Conservation (phyloP, 2,888 invertebrate species). For the Drosophila kuntzei region DNA sequence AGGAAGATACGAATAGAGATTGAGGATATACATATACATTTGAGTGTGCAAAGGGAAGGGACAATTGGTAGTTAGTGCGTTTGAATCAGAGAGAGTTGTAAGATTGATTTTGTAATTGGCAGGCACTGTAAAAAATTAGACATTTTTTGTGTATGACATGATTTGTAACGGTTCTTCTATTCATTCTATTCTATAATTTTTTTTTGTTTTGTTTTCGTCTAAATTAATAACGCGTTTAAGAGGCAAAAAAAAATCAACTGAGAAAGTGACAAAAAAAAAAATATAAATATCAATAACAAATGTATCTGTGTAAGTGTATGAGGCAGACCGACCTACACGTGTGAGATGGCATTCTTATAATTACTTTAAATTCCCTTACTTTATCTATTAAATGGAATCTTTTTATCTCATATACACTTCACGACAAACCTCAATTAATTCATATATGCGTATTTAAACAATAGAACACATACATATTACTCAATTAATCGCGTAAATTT, state of each 20-base stretch:
- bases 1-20: constrained; percentile 6
- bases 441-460: constrained; percentile 45
- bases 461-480: constrained; percentile 42
- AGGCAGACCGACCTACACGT: constrained; percentile 25
- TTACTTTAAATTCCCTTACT: constrained; percentile 19
- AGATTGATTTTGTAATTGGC: constrained; percentile 81
- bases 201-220: constrained; percentile 35
- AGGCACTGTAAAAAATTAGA: constrained; percentile 44
- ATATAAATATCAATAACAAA: constrained; percentile 25
- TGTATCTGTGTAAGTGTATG: constrained; percentile 37
- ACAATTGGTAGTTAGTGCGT: constrained; percentile 38
- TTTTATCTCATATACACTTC: constrained; percentile 26
- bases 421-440: constrained; percentile 31
- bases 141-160: constrained; percentile 51
- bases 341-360: constrained; percentile 32
- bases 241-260: constrained; percentile 5
- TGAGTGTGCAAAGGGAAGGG: constrained; percentile 16
- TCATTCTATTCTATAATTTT: too few relatives aligned
- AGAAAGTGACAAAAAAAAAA: constrained; percentile 4
- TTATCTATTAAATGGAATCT: constrained; percentile 25
- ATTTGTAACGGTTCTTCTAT: constrained; percentile 22
- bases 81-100: constrained; percentile 75
- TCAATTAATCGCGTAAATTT: constrained; percentile 43
- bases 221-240: constrained; percentile 37
- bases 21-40: constrained; percentile 16